phyloP scores from a whole-genome alignment of 2,797 vertebrate genomes.

The Halcyon badia region DNA sequence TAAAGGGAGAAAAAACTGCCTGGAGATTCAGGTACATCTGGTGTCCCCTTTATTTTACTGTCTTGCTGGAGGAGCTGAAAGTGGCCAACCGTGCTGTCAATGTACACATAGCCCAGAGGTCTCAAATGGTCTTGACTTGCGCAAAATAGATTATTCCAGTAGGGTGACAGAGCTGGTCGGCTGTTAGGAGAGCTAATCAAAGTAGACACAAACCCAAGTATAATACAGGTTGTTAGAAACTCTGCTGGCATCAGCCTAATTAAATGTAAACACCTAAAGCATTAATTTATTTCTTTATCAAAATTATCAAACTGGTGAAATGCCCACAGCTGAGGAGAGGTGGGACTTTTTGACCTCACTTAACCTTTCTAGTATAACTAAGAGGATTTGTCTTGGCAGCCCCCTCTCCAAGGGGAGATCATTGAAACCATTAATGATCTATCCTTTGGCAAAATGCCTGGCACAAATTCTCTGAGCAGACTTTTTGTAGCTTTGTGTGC shows the following conservation, averaged over 20 bases:
- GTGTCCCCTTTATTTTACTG: neutral
- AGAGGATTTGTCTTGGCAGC: constrained; percentile 67
- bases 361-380: constrained; percentile 68
- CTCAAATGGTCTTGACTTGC: constrained; percentile 55
- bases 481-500: constrained; percentile 40
- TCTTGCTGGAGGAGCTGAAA: constrained; percentile 30
- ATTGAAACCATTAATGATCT: constrained; percentile 52
- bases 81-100: neutral
- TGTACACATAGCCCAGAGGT: neutral
- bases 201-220: constrained; percentile 37
- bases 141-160: constrained; percentile 54
- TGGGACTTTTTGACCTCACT: constrained; percentile 70
- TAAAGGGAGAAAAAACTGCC: neutral
- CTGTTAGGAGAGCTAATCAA: constrained; percentile 49
- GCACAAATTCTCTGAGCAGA: constrained; percentile 30
- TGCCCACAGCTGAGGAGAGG: constrained; percentile 54
- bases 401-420: constrained; percentile 49
- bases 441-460: constrained; percentile 58
- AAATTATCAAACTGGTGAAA: constrained; percentile 48
- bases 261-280: constrained; percentile 64
- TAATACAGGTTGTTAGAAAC: constrained; percentile 48
- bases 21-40: constrained; percentile 27
- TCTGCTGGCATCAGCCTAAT: constrained; percentile 48
- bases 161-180: constrained; percentile 29
- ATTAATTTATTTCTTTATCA: constrained; percentile 62